A percentile compares a stretch with the other conserved stretches of the same genome.
These are phyloP conservation scores for Holacanthus passer DNA, from an alignment of 2,113 vertebrate genomes.

Conservation along the genomic window DNA sequence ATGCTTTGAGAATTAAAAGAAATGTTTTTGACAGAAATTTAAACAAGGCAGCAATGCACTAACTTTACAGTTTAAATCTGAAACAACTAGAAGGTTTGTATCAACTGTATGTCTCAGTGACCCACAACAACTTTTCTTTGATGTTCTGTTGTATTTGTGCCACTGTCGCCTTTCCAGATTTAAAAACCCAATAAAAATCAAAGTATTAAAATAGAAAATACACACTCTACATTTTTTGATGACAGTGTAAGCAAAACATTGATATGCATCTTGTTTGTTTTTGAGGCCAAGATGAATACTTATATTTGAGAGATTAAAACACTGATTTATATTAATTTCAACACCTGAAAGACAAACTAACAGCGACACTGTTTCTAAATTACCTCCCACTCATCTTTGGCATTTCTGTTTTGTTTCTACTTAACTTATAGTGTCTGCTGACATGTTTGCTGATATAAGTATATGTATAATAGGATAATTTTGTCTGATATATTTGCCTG, in stretches of 20 bases:
- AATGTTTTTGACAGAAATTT: neutral
- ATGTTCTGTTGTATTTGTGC: neutral
- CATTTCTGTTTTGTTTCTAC: neutral
- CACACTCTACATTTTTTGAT: no score
- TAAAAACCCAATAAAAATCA: neutral
- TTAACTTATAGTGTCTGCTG: constrained; percentile 1
- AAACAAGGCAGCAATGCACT: no score
- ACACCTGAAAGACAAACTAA: neutral
- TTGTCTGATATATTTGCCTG: neutral
- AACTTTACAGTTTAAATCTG: no score
- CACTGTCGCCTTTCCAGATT: neutral
- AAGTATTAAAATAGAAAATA: no score
- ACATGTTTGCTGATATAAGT: neutral
- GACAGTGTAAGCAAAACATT: no score
- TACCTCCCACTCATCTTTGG: neutral
- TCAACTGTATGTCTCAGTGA: no score
- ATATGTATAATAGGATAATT: neutral
- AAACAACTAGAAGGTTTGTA: neutral
- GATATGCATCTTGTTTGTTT: no score
- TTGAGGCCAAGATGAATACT: no score
- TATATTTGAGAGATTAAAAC: no score
- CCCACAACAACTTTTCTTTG: neutral
- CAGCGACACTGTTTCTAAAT: neutral
- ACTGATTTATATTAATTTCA: no score
- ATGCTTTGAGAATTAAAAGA: neutral